A percentile compares a stretch with the other conserved stretches of the same genome.
Conservation (phyloP, 2,888 invertebrate genomes). For the Acleris holmiana region DNA sequence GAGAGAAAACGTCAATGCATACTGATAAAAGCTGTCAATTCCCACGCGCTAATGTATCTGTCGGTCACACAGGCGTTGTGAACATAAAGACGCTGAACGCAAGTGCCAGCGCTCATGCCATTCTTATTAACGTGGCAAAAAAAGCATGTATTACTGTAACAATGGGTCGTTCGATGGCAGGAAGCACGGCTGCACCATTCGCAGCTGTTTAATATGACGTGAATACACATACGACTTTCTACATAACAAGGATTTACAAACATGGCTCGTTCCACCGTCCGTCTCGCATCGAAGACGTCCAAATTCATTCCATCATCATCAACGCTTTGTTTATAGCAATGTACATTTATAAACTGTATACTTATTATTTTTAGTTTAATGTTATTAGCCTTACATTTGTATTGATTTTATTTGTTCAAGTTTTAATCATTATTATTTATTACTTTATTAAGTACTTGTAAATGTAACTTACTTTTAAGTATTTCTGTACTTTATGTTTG, state of each 20-base stretch:
- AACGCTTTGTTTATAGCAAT: conserved; percentile 24
- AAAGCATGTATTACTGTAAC: conserved; percentile 65
- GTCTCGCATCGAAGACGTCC: conserved; percentile 20
- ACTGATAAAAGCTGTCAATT: conserved; percentile 44
- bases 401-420: no score
- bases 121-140: conserved; percentile 62
- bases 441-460: no score
- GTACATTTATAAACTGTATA: conserved; percentile 20
- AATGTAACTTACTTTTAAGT: no score
- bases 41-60: conserved; percentile 47
- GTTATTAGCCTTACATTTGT: no score
- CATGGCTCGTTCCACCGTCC: conserved; percentile 9
- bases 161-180: conserved; percentile 73
- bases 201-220: conserved; percentile 59
- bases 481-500: no score
- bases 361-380: no score
- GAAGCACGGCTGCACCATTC: conserved; percentile 67
- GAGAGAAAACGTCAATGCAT: conserved; percentile 35
- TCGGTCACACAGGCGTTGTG: conserved; percentile 45
- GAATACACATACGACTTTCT: conserved; percentile 36
- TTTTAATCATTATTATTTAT: no score
- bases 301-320: conserved; percentile 26
- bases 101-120: conserved; percentile 47
- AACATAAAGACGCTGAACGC: conserved; percentile 39
- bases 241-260: conserved; percentile 33